Evolutionary conservation across 1,140 invertebrate genomes (phyloP), one percentile per base, ranked within the genome.

Genomic region (Planococcus citri): DNA sequence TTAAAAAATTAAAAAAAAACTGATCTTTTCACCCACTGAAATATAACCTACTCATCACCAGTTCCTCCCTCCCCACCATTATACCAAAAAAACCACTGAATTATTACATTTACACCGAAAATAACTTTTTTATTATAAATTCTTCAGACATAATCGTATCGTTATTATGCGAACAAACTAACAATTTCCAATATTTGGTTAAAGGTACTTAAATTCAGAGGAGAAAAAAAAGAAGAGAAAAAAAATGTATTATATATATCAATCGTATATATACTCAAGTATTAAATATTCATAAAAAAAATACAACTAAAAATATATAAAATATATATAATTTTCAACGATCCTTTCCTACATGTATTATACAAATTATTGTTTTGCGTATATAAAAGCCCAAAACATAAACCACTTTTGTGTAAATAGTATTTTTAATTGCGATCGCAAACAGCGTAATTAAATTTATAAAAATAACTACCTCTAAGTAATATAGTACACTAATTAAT

Each of bases 401-500:
- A 64, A 64, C 22, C 60, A 24, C 25, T 64, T 58, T 64, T 64
- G 21, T 64, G 60, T 64, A 64, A 64, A 64, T 64, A 64, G 2
- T 64, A 25, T 64, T 64, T n/a, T 27, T 25, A 64, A 25, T 64
- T 27, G 60, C 21, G 10, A 24, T 64, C 10, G 60, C 25, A 27
- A 64, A 64, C 20, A 64, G 60, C 25, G 24, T 64, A 64, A 64
- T 64, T 64, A 64, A 51, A 64, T 64, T 64, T 64, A n/a, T n/a
- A 64, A 64, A n/a, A 64, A 64, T 64, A 64, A 4, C 60, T 64
- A 64, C 60, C 17, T 64, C 60, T 64, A 64, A 64, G 24, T 27
- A 64, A 64, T 64, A 64, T 64, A n/a, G n/a, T n/a, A 64, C 60
- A 64, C 60, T 64, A 64, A 64, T 64, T 27, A 64, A 64, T 64